A percentile compares a stretch with the other conserved stretches of the same genome.
phyloP scores from a whole-genome alignment of 2,888 invertebrate species.

The Heliconius cydno region DNA sequence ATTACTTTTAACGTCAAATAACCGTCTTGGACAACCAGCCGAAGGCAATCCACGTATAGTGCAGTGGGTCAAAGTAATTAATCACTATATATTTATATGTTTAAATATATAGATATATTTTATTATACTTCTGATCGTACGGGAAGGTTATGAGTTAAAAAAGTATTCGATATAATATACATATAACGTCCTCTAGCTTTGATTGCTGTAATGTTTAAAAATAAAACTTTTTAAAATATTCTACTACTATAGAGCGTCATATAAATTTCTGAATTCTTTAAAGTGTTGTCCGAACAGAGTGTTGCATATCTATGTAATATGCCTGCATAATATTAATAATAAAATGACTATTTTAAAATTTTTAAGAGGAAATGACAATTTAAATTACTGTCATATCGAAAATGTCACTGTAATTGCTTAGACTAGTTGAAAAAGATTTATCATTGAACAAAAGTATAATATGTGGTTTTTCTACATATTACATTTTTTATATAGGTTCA shows the following conservation, averaged over 20 bases:
- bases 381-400: background rate
- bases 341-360: background rate
- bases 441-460: background rate
- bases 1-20: constrained; percentile 8
- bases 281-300: too few relatives aligned
- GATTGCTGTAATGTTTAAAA: too few relatives aligned
- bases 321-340: background rate
- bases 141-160: too few relatives aligned
- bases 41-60: constrained; percentile 23
- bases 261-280: too few relatives aligned
- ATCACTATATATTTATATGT: constrained; percentile 13
- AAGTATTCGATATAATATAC: too few relatives aligned
- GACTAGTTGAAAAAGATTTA: background rate
- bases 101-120: background rate
- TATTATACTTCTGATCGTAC: too few relatives aligned
- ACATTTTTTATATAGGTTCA: background rate
- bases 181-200: too few relatives aligned
- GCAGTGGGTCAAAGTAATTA: constrained; percentile 28
- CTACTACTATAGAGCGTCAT: too few relatives aligned
- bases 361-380: background rate
- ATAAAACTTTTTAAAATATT: too few relatives aligned
- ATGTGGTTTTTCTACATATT: background rate
- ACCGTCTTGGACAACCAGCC: constrained; percentile 12
- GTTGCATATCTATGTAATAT: background rate
- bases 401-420: constrained; percentile 1